These are phyloP conservation scores for Lagodon rhomboides DNA, from an alignment of 2,797 vertebrate species.

Conservation along the genomic window DNA sequence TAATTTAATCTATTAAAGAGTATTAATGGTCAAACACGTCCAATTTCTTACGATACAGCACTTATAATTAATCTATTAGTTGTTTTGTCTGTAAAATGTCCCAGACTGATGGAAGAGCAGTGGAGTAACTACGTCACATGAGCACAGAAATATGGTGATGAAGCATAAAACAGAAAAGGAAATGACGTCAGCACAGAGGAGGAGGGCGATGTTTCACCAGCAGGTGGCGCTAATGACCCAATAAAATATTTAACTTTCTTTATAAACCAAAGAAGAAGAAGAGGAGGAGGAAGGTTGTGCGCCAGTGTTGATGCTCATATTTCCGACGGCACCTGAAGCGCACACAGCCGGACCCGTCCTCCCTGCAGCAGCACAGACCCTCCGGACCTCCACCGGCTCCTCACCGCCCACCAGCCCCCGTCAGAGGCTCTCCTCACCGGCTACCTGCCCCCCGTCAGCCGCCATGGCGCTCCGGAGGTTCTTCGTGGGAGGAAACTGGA, in stretches of 20 bases:
- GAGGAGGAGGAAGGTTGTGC: not conserved
- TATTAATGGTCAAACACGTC: no score
- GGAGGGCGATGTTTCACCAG: not conserved
- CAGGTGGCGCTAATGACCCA: slow-evolving; percentile 39
- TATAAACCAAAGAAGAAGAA: not conserved
- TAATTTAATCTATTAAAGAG: no score
- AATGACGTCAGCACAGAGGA: not conserved
- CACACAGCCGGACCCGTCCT: not conserved
- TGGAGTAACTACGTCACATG: not conserved
- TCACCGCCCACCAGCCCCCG: not conserved
- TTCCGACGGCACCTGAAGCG: slow-evolving; percentile 45
- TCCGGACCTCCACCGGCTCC: not conserved
- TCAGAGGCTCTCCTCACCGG: not conserved
- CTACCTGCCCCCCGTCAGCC: not conserved
- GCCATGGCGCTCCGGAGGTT: slow-evolving; percentile 90
- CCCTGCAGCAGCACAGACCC: slow-evolving; percentile 7
- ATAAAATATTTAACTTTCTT: not conserved
- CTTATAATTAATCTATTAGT: no score
- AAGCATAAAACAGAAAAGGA: not conserved
- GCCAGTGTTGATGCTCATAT: not conserved
- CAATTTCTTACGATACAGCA: no score
- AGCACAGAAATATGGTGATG: not conserved
- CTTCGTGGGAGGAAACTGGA: slow-evolving; percentile 95
- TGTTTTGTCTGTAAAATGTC: no score
- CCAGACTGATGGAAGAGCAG: no score